A percentile compares a stretch with the other conserved stretches of the same genome.
phyloP scores from a whole-genome alignment of 2,888 invertebrate genomes.

The Nephrotoma flavescens region DNA sequence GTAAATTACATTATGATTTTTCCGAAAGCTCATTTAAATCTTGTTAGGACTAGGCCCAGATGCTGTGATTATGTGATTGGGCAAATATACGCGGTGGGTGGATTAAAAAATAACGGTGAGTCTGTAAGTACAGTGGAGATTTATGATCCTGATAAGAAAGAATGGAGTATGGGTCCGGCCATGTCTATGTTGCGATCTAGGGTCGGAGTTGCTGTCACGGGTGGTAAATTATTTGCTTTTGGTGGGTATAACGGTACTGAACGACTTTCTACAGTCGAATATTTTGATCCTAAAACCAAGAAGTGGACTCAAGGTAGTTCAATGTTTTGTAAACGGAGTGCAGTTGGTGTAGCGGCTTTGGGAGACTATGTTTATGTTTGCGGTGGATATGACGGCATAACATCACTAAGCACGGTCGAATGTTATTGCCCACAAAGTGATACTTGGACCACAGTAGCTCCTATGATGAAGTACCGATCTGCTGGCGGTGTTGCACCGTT shows the following conservation, averaged over 20 bases:
- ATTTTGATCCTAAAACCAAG: slow-evolving; percentile 57
- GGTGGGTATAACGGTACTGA: slow-evolving; percentile 77
- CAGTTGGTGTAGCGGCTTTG: slow-evolving; percentile 66
- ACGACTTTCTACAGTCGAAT: slow-evolving; percentile 68
- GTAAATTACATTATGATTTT: not conserved
- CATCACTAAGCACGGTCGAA: slow-evolving; percentile 66
- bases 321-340: slow-evolving; percentile 69
- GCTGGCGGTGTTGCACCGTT: slow-evolving; percentile 57
- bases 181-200: slow-evolving; percentile 73
- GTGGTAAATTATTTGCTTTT: slow-evolving; percentile 64
- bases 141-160: slow-evolving; percentile 53
- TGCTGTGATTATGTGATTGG: slow-evolving; percentile 60
- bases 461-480: slow-evolving; percentile 38
- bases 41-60: slow-evolving; percentile 50
- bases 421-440: slow-evolving; percentile 60
- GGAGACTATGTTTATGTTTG: slow-evolving; percentile 70
- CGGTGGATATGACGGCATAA: slow-evolving; percentile 73
- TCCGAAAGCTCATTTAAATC: not conserved
- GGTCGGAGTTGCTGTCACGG: slow-evolving; percentile 71
- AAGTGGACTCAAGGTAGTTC: slow-evolving; percentile 63
- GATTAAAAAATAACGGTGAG: slow-evolving; percentile 68
- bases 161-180: slow-evolving; percentile 63
- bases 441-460: slow-evolving; percentile 51
- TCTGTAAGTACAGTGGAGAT: slow-evolving; percentile 74
- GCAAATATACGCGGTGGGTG: slow-evolving; percentile 76